These are phyloP conservation scores for Polymixis lichenea DNA, from an alignment of 2,888 invertebrate genomes.

Conservation along the genomic window DNA sequence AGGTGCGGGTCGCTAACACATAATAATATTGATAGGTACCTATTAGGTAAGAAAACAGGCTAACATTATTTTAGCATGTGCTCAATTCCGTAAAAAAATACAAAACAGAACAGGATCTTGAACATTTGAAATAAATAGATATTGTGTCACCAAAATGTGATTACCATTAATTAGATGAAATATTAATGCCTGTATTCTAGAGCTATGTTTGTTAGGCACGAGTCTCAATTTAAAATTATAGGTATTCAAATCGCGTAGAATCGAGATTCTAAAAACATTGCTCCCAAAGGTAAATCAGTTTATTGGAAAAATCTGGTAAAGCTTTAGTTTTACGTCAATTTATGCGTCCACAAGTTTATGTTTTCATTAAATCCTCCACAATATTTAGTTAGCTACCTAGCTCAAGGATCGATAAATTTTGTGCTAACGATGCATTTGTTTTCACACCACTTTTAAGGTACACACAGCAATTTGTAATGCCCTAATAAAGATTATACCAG, in stretches of 20 bases:
- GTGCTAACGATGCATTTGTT: background rate
- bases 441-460: background rate
- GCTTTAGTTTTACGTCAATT: too few species aligned
- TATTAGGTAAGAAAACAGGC: background rate
- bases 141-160: background rate
- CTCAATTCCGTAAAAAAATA: background rate
- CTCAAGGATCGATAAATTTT: too few species aligned
- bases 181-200: background rate
- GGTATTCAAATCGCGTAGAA: background rate
- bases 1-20: background rate
- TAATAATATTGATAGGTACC: background rate
- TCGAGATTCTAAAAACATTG: too few species aligned
- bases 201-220: background rate
- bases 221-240: background rate
- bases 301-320: too few species aligned
- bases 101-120: background rate
- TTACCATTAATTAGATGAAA: slow-evolving; percentile 19
- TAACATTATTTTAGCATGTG: background rate
- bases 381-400: too few species aligned
- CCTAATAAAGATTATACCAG: background rate
- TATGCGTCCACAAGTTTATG: too few species aligned
- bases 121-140: background rate
- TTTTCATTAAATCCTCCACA: background rate
- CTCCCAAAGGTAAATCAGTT: too few species aligned
- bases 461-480: background rate